Base-by-base conservation (phyloP, 2,888 invertebrate genomes). In the Argyra leucocephala region DNA sequence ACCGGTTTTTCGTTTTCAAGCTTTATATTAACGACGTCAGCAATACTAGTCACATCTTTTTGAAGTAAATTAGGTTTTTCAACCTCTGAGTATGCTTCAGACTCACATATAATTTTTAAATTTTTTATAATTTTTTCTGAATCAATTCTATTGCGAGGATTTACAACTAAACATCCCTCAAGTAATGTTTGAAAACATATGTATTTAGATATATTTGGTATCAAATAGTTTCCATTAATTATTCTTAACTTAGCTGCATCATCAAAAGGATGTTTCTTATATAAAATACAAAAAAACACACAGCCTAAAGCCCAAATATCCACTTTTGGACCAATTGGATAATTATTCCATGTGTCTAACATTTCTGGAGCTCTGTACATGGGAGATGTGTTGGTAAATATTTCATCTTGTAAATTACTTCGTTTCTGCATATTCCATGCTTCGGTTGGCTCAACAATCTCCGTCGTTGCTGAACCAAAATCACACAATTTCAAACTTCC, bases 361-460 rank as follows among this genome's bases (percentile, higher is more conserved):
- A 98, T 96, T 83, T 99, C 99, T 36, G 99, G 99, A 0, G 98
- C 92, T 76, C 99, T 85, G 80, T 99, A 99, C 98, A 93, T 93
- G 0, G 93, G 93, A 12, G 93, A 93, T 23, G 93, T 93, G 58
- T 58, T 58, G 15, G 22, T 22, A 58, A 22, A 36, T 80, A 93
- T 93, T 83, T 91, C 93, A 84, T 98, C 98, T 81, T 97, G 97
- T 67, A 97, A 83, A 75, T 89, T 85, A 71, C 92, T 89, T 73
- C 96, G 85, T 81, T 93, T 92, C 76, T 92, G 90, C 57, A 94
- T 93, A 74, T 90, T 90, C 98, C 98, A 98, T 61, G 89, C 88
- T 24, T 89, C 84, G 78, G 95, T 93, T 12, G 96, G 96, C 63
- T 85, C 78, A 76, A 87, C 90, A 63, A 86, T 82, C 75, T 93